Base-by-base conservation (phyloP, 2,797 vertebrate genomes). In the Neosilurus mollespiculum region DNA sequence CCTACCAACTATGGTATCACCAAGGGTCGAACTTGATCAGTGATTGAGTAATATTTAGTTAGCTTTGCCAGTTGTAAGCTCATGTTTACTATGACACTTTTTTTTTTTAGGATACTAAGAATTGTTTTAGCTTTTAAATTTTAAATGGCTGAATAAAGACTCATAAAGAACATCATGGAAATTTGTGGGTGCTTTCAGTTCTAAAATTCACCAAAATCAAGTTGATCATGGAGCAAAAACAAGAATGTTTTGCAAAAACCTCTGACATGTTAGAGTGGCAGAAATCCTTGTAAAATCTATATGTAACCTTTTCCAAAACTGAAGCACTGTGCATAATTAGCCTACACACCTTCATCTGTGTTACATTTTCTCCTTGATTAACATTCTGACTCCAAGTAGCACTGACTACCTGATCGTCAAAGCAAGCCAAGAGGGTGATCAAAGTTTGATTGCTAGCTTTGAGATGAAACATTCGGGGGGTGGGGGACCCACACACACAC, bases 391-490 rank as follows among this genome's bases (percentile, higher is more conserved):
- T 86, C 80, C 73, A 65, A 69, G 69, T 66, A 59, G 81, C n/a
- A 26, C 69, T 70, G 71, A 77, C 64, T 82, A 82, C 81, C 66
- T 58, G 54, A 81, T 83, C 87, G 85, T 85, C 86, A 82, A 78
- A 69, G 70, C 56, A 59, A 79, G 70, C 65, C 14, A 79, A 83
- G 85, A 82, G 66, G 83, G 83, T 71, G 84, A 83, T 88, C 86
- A 86, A 78, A 81, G 80, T 82, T 83, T 84, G 85, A 88, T 85
- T 85, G 75, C 80, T 71, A 69, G 85, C 76, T 87, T 84, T 62
- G 18, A 84, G 71, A 87, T 61, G 53, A 82, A 56, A 82, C 30
- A 77, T 83, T 81, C 26, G 9, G 54, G 64, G 11, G 2, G 8
- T 30, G 30, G 30, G 30, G 30, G 30, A 30, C 30, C 30, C 30